phyloP scores from a whole-genome alignment of 2,888 invertebrate genomes.

The Stenoptilia bipunctidactyla region DNA sequence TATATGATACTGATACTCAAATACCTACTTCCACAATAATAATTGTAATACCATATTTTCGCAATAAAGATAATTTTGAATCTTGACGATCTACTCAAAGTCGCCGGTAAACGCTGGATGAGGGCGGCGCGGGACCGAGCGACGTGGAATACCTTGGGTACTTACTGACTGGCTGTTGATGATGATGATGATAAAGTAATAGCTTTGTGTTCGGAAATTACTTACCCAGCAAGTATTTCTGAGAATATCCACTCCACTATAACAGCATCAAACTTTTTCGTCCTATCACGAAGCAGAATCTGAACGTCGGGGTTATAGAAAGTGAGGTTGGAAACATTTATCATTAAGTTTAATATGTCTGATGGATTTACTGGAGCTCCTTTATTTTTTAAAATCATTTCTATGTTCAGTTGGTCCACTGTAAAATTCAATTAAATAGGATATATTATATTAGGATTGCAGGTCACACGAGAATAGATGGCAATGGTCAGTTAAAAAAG shows the following conservation, averaged over 20 bases:
- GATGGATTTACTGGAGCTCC: background rate
- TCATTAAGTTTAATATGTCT: background rate
- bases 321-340: background rate
- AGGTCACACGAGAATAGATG: no score
- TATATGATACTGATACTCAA: no score
- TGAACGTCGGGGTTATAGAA: background rate
- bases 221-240: slow-evolving; percentile 7
- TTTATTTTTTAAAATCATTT: slow-evolving; percentile 20
- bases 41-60: no score
- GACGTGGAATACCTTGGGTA: no score
- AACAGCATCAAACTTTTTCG: slow-evolving; percentile 6
- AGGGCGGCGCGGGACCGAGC: no score
- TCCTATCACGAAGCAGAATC: background rate
- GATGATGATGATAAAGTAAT: background rate
- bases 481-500: no score
- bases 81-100: no score
- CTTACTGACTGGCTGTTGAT: no score
- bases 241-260: slow-evolving; percentile 8
- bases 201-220: background rate
- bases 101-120: no score
- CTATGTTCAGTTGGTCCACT: slow-evolving; percentile 24
- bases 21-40: no score
- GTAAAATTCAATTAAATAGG: slow-evolving; percentile 22
- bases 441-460: no score
- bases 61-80: no score